phyloP scores from a whole-genome alignment of 2,888 invertebrate genomes.

The Vesta saturnalis region DNA sequence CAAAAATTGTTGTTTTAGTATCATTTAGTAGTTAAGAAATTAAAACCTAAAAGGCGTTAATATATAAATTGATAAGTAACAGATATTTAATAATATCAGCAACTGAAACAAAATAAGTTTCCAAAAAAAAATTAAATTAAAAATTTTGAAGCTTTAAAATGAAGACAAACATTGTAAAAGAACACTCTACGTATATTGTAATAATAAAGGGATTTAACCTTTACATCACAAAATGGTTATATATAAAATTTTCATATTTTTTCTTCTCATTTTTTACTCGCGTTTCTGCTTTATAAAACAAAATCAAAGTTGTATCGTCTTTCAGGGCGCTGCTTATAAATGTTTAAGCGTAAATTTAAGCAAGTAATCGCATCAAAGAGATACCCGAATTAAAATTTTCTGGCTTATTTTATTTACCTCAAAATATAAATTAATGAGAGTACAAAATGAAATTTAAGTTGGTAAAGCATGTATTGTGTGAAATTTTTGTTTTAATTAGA shows the following conservation, averaged over 20 bases:
- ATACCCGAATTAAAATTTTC: constrained; percentile 21
- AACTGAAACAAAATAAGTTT: neutral
- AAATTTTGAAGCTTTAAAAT: neutral
- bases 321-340: constrained; percentile 22
- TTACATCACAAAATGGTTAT: neutral
- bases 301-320: constrained; percentile 22
- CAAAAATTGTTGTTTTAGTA: neutral
- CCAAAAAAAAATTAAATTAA: neutral
- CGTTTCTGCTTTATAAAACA: constrained; percentile 14
- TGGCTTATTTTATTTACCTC: constrained; percentile 14
- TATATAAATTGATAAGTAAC: no score
- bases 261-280: constrained; percentile 1
- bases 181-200: neutral
- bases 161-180: neutral
- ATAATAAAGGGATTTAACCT: constrained; percentile 3
- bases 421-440: neutral
- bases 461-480: constrained; percentile 9
- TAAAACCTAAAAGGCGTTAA: no score
- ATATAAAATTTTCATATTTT: neutral
- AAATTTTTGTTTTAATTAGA: constrained; percentile 28
- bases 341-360: constrained; percentile 26
- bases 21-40: no score
- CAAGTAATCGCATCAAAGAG: constrained; percentile 29
- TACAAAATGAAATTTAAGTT: neutral
- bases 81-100: no score